A percentile compares a stretch with the other conserved stretches of the same genome.
Conservation (phyloP, 1,140 invertebrate genomes). For the Acyrthosiphon pisum region DNA sequence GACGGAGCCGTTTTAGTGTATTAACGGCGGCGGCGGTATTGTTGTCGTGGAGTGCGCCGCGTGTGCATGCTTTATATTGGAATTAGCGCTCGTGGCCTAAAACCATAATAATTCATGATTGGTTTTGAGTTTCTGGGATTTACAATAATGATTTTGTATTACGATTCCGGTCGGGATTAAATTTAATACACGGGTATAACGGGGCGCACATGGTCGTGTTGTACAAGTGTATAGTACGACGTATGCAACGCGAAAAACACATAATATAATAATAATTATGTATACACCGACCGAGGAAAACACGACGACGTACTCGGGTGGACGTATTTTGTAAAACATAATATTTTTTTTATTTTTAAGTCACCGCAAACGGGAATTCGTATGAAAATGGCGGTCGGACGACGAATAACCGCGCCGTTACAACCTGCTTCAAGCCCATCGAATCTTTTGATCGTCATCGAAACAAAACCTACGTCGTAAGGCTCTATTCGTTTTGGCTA, state of each 20-base stretch:
- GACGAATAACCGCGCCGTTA: too few relatives aligned
- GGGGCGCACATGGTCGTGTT: background rate
- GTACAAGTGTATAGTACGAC: background rate
- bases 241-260: background rate
- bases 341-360: too few relatives aligned
- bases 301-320: too few relatives aligned
- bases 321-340: too few relatives aligned
- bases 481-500: too few relatives aligned
- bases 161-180: background rate
- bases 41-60: background rate
- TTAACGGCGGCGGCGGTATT: background rate
- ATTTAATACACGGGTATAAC: background rate
- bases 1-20: background rate
- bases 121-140: background rate
- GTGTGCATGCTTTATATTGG: background rate
- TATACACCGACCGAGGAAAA: too few relatives aligned
- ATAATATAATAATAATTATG: too few relatives aligned
- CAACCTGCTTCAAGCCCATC: too few relatives aligned
- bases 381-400: too few relatives aligned
- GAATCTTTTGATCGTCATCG: too few relatives aligned
- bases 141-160: background rate
- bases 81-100: background rate
- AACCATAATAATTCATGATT: slow-evolving; percentile 28
- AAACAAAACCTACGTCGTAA: too few relatives aligned
- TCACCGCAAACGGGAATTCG: too few relatives aligned